Conservation (phyloP, 1,140 invertebrate genomes). For the Monochamus saltuarius region DNA sequence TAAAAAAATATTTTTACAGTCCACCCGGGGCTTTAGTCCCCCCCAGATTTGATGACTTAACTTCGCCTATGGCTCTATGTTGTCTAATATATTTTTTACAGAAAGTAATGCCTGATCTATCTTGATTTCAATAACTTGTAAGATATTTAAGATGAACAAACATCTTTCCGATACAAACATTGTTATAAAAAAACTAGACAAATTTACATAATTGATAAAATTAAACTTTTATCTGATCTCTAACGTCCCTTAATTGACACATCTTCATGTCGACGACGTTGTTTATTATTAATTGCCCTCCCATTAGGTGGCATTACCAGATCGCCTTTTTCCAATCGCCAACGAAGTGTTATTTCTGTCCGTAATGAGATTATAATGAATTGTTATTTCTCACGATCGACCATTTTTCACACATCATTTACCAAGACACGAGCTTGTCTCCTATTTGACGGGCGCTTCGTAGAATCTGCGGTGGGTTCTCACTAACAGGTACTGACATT, state of each 20-base stretch:
- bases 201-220: no score
- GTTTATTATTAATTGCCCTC: slow-evolving; percentile 1
- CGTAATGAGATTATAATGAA: slow-evolving; percentile 17
- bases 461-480: no score
- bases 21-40: no score
- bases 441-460: not conserved
- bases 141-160: no score
- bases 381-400: slow-evolving; percentile 9
- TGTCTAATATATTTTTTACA: no score
- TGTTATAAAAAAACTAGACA: not conserved
- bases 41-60: no score
- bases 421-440: no score
- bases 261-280: slow-evolving; percentile 1
- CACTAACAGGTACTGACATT: not conserved
- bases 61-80: no score
- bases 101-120: no score
- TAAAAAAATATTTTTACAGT: no score
- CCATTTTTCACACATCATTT: slow-evolving; percentile 1
- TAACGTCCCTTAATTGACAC: slow-evolving; percentile 3
- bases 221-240: no score
- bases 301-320: not conserved
- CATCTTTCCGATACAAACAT: not conserved
- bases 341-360: slow-evolving; percentile 14
- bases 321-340: slow-evolving; percentile 6
- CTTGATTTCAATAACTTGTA: no score